Conservation (phyloP, 2,888 invertebrate species). For the Cistogaster globosa region DNA sequence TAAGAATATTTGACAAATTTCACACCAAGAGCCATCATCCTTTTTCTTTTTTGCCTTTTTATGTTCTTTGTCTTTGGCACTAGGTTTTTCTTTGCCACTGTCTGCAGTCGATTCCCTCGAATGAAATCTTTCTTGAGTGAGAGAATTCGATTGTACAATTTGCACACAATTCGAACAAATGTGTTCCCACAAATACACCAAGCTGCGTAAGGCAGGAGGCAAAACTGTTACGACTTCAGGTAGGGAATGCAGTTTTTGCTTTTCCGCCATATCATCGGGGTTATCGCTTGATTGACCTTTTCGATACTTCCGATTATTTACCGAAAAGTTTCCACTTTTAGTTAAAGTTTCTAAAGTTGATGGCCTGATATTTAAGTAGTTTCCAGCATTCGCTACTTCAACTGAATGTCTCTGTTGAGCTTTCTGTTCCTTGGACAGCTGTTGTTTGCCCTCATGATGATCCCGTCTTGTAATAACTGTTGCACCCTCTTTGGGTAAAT, state of each 20-base stretch:
- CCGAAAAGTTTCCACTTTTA: conserved; percentile 90
- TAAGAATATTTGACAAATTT: conserved; percentile 92
- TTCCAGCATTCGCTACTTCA: conserved; percentile 89
- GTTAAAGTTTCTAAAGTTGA: conserved; percentile 90
- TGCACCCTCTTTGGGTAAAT: conserved; percentile 90
- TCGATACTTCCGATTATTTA: conserved; percentile 87
- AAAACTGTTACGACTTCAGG: conserved; percentile 87
- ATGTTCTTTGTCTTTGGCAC: conserved; percentile 78
- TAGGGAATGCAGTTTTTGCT: conserved; percentile 80
- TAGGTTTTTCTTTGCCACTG: conserved; percentile 73
- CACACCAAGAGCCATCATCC: conserved; percentile 86
- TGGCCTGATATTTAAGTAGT: conserved; percentile 90
- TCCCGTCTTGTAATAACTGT: conserved; percentile 88
- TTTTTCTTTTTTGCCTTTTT: conserved; percentile 81
- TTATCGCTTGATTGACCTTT: conserved; percentile 77
- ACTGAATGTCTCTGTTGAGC: conserved; percentile 93
- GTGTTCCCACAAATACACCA: conserved; percentile 96
- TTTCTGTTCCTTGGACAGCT: conserved; percentile 84
- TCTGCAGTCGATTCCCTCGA: conserved; percentile 74
- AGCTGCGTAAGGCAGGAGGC: conserved; percentile 93
- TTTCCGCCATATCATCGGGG: conserved; percentile 74
- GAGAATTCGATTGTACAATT: conserved; percentile 83
- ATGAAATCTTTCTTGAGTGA: conserved; percentile 79
- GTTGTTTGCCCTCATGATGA: conserved; percentile 79
- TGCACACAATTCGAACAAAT: conserved; percentile 88